Evolutionary conservation across 2,113 vertebrate genomes (phyloP), one percentile per base, ranked within the genome.

Genomic region (Pandion haliaetus): DNA sequence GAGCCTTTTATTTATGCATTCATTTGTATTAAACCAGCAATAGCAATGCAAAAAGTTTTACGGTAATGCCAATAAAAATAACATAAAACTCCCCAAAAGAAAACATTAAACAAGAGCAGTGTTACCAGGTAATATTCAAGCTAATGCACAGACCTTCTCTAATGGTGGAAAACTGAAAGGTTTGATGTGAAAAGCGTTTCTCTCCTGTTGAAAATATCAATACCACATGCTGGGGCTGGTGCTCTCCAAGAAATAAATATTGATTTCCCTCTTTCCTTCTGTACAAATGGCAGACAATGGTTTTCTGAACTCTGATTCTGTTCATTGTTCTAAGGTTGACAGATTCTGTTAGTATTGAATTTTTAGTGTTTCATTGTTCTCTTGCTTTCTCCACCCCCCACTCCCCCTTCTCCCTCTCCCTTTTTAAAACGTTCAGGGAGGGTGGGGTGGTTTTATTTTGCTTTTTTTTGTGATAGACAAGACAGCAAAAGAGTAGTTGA

Each of bases 181-280:
- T 82, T 91, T 96, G 72, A 74, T 93, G 84, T 58, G 80, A 94
- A 97, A 96, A 96, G 16, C 55, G 82, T 95, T 98, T 97, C 65
- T 82, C 69, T 45, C 67, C 86, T 87, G 47, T 93, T 93, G 83
- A 96, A 98, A 98, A 97, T 94, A 98, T 97, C 96, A 93, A 94
- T 98, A 98, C 44, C 66, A 49, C 86, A 96, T 76, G 70, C 88
- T 40, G 14, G 9, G 62, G 23, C 59, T 95, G 74, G 63, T 87
- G 73, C 72, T 97, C 40, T 95, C 72, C 95, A 88, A 97, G 66
- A 98, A 97, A 95, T 94, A 97, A 97, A 95, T 97, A 98, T 97
- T 95, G 97, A 98, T 97, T 98, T 97, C 89, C 42, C 31, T 82
- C 74, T 88, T 96, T 78, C 77, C 45, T 90, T 34, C 63, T 74